Conservation (phyloP, 2,888 invertebrate species). For the Endomychus coccineus region DNA sequence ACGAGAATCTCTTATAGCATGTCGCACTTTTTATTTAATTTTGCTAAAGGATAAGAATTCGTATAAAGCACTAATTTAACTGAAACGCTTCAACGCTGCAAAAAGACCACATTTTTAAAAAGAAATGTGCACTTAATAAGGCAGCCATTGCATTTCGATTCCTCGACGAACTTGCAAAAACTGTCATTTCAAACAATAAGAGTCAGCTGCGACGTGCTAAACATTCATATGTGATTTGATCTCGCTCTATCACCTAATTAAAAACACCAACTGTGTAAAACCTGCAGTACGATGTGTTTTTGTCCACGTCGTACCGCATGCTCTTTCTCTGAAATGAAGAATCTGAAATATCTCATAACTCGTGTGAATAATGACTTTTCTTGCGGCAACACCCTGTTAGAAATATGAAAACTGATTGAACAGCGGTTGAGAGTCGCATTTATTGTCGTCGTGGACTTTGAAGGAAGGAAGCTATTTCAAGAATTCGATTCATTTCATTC, state of each 20-base stretch:
- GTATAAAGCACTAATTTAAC: constrained; percentile 14
- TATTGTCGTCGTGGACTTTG: too few relatives aligned
- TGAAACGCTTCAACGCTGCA: constrained; percentile 9
- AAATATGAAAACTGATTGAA: too few relatives aligned
- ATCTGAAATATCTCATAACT: too few relatives aligned
- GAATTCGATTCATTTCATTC: too few relatives aligned
- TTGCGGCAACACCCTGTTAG: too few relatives aligned
- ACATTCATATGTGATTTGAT: constrained; percentile 17
- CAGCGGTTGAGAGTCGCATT: too few relatives aligned
- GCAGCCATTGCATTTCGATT: constrained; percentile 13
- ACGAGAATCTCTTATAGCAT: too few relatives aligned
- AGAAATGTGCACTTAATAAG: constrained; percentile 16
- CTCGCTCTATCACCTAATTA: constrained; percentile 15
- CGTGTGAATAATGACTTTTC: too few relatives aligned
- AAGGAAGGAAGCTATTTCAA: too few relatives aligned
- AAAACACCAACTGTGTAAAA: constrained; percentile 15
- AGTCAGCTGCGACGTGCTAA: constrained; percentile 14
- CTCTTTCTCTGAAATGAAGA: too few relatives aligned
- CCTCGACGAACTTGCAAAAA: constrained; percentile 10
- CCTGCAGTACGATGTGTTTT: constrained; percentile 11
- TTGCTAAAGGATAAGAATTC: constrained; percentile 13
- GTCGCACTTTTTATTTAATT: constrained; percentile 14
- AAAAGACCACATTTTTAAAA: constrained; percentile 15
- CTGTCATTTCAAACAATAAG: constrained; percentile 13
- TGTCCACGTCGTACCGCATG: too few relatives aligned